Evolutionary conservation across 2,797 vertebrate species (phyloP), one percentile per base, ranked within the genome.

Genomic region (Australoheros facetus): DNA sequence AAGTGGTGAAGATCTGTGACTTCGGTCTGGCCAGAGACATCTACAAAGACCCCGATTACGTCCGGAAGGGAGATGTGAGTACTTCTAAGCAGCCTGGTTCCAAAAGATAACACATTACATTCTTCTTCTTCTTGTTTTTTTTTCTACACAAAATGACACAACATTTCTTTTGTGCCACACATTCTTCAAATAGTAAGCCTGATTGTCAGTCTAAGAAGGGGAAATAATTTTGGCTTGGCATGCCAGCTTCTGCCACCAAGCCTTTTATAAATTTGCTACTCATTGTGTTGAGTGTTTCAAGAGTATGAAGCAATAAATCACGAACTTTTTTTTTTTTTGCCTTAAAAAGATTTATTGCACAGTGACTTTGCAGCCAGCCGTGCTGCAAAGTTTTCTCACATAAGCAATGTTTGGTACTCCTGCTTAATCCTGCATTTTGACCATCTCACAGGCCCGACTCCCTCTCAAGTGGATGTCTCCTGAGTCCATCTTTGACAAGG

Each of bases 381-480:
- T 69, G 26, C 42, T 69, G 19, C 23, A 51, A 69, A 51, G 64
- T 13, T 69, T 69, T 69, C 42, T 69, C 26, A 51, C 17, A 19
- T 30, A 51, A 30, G 17, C 6, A 10, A 69, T 28, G 57, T 39
- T 58, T 60, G 48, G 8, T 78, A 58, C 85, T 48, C 21, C 19
- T 60, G 13, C 4, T 39, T 73, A 58, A 73, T 60, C 7, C 66
- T 86, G 21, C 74, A 48, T 54, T 85, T 14, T 87, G 69, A 73
- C 83, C 87, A 84, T 59, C 76, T 73, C 17, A 89, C 91, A 99
- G 98, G 95, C 97, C 53, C 96, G 98, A 19, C 96, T 99, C 85
- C 98, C 98, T 54, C 95, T 99, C 79, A 99, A 99, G 85, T 99
- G 98, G 98, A 99, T 99, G 98, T 97, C 98, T 87, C 97, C 97